Conservation (phyloP, 2,113 vertebrate genomes). For the Chitala chitala region DNA sequence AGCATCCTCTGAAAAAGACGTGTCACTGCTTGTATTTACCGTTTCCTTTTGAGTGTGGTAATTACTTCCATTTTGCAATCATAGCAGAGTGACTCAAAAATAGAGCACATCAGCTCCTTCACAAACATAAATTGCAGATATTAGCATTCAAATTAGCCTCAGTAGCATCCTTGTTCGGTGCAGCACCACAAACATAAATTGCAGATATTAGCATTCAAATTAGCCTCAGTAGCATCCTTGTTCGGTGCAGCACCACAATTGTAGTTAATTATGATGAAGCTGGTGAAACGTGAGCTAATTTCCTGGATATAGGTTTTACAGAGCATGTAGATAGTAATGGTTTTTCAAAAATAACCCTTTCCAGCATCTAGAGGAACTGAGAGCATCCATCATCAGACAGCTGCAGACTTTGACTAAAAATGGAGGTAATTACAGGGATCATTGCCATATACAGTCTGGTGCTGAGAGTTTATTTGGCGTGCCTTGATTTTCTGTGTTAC, state of each 20-base stretch:
- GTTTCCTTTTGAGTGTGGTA: neutral
- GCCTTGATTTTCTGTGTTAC: neutral
- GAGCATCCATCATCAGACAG: neutral
- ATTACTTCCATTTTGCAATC: neutral
- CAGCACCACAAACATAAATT: neutral
- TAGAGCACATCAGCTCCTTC: neutral
- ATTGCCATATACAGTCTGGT: neutral
- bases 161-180: neutral
- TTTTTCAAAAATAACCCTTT: neutral
- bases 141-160: too few relatives aligned
- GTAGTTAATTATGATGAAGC: neutral
- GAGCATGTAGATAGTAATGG: neutral
- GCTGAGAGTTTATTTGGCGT: neutral
- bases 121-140: too few relatives aligned
- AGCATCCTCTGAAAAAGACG: neutral
- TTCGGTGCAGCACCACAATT: neutral
- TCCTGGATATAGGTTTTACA: neutral
- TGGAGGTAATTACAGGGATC: neutral
- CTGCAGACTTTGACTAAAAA: neutral
- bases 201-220: too few relatives aligned
- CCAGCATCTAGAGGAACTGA: neutral
- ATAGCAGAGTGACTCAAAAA: neutral
- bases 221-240: neutral
- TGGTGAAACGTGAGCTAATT: neutral
- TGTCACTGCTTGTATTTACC: neutral